Evolutionary conservation across 2,888 invertebrate genomes (phyloP), one percentile per base, ranked within the genome.

Genomic region (Dynastes hyllus): DNA sequence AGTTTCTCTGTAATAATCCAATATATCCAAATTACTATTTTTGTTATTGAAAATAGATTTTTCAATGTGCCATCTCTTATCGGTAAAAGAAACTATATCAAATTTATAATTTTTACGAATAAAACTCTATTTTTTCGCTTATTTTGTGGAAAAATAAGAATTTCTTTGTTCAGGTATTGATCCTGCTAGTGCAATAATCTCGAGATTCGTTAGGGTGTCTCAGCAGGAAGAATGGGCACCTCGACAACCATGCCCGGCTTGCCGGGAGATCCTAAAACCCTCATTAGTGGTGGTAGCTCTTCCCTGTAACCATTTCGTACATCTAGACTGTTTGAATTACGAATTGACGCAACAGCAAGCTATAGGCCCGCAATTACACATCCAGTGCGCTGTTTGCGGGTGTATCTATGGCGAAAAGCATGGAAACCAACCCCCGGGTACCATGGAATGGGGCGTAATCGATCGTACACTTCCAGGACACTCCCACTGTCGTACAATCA

Each of bases 381-480:
- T 97, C 84, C 95, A 95, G 88, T 97, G 97, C 87, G 95, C 95
- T 2, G 94, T 95, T 32, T 97, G 97, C 89, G 96, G 96, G 81
- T 93, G 93, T 84, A 93, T 95, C 84, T 96, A 96, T 88, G 96
- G 96, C 0, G 94, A 95, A 89, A 93, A 93, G 81, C 90, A 91
- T 84, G 95, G 95, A 58, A 95, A 94, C 87, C 96, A 96, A 89
- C 96, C 97, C 1, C 91, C 93, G 32, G 96, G 96, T 79, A 93
- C 93, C 82, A 96, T 96, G 96, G 94, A 95, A 84, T 95, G 95
- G 95, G 92, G 93, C 73, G 90, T 94, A 81, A 91, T 94, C 82
- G 92, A 93, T 81, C 91, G 92, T 82, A 90, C 92, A 80, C 87
- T 96, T 85, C 94, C 96, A 77, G 94, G 95, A 0, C 92, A 93